These are phyloP conservation scores for Phortica okadai DNA, from an alignment of 2,888 invertebrate genomes.

Conservation along the genomic window DNA sequence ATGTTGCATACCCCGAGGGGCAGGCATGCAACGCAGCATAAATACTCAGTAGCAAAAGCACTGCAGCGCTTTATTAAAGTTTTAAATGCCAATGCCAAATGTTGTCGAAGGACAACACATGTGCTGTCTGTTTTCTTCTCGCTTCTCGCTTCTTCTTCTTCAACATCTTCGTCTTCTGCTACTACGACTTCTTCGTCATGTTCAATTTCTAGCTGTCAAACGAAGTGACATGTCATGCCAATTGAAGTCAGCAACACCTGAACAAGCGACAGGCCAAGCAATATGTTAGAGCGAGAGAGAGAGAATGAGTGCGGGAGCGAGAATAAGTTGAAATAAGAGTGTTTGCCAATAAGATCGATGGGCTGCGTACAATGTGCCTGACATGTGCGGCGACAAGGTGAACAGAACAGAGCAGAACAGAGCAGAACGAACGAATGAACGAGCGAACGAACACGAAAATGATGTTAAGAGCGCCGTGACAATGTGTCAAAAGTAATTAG, in stretches of 20 bases:
- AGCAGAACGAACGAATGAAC: neutral
- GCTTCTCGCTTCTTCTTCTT: neutral
- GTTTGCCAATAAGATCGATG: conserved; percentile 31
- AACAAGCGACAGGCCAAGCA: neutral
- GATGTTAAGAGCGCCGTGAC: conserved; percentile 42
- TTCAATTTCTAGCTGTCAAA: conserved; percentile 47
- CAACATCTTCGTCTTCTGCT: conserved; percentile 7
- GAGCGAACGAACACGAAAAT: conserved; percentile 32
- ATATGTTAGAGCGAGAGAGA: too few relatives aligned
- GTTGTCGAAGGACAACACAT: neutral
- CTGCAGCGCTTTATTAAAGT: conserved; percentile 2
- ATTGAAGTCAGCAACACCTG: conserved; percentile 42
- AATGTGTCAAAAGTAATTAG: conserved; percentile 55
- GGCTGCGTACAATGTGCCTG: neutral
- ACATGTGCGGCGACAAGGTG: conserved; percentile 1
- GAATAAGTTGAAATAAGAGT: neutral
- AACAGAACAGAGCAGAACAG: conserved; percentile 19
- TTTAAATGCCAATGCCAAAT: conserved; percentile 22
- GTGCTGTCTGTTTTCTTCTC: neutral
- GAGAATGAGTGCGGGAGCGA: neutral
- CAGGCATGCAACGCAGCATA: neutral
- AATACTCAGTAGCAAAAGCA: neutral
- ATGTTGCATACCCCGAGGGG: conserved; percentile 15
- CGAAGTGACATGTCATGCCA: conserved; percentile 40
- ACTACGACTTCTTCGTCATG: conserved; percentile 16